These are phyloP conservation scores for Siderastrea siderea DNA, from an alignment of 92 coral and sea anemone genomes.

Conservation along the genomic window DNA sequence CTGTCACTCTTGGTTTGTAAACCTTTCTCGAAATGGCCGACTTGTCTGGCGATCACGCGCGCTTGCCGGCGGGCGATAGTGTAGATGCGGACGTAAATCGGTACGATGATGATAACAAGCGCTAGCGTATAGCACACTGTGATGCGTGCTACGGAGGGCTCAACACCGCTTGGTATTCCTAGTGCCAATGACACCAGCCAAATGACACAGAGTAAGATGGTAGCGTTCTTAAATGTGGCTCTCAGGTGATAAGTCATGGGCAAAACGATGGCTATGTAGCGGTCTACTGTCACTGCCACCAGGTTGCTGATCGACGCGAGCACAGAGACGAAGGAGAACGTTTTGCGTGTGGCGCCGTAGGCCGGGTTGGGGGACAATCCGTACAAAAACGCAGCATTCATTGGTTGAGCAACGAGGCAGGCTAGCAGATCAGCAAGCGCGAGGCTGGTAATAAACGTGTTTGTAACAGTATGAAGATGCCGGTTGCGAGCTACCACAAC, in stretches of 20 bases:
- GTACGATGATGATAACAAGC: constrained; percentile 71
- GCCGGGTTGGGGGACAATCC: constrained; percentile 57
- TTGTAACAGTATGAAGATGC: constrained; percentile 80
- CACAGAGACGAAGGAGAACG: constrained; percentile 87
- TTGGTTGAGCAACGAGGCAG: constrained; percentile 90
- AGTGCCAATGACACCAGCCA: constrained; percentile 77
- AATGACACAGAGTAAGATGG: constrained; percentile 56
- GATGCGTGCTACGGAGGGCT: constrained; percentile 37
- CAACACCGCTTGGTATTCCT: constrained; percentile 73
- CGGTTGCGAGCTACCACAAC: constrained; percentile 69
- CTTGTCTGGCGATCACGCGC: constrained; percentile 73
- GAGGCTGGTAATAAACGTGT: constrained; percentile 85
- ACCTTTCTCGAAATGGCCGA: constrained; percentile 60
- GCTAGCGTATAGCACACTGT: constrained; percentile 71
- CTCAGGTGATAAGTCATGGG: constrained; percentile 82
- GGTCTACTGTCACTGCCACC: constrained; percentile 91
- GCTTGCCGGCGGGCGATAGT: constrained; percentile 91
- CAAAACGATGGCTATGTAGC: constrained; percentile 82
- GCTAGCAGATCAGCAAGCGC: constrained; percentile 93
- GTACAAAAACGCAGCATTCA: constrained; percentile 80
- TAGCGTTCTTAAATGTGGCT: constrained; percentile 69
- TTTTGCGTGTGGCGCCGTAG: constrained; percentile 65
- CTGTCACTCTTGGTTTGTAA: constrained; percentile 50
- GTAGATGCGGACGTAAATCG: constrained; percentile 86
- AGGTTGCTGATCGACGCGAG: constrained; percentile 92